phyloP scores from a whole-genome alignment of 2,888 invertebrate genomes.

The Cordilura impudica region DNA sequence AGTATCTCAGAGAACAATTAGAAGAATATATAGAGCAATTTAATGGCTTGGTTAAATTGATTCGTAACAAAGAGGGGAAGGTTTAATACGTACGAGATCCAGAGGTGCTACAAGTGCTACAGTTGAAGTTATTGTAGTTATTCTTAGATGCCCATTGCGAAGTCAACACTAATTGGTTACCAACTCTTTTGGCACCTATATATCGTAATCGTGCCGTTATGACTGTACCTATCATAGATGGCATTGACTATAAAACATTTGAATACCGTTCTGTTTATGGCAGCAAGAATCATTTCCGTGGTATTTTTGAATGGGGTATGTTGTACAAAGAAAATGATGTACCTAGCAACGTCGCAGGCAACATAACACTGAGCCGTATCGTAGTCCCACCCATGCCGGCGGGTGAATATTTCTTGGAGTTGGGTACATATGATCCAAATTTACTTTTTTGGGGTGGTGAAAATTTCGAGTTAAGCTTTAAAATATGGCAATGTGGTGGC shows the following conservation, averaged over 20 bases:
- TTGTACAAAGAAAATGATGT: constrained; percentile 98
- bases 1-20: constrained; percentile 88
- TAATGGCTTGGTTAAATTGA: constrained; percentile 92
- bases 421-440: constrained; percentile 98
- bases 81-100: constrained; percentile 94
- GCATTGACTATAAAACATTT: constrained; percentile 96
- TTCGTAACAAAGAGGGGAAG: constrained; percentile 94
- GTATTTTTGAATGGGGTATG: constrained; percentile 99
- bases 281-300: constrained; percentile 91
- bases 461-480: constrained; percentile 96
- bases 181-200: constrained; percentile 96
- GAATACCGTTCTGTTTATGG: constrained; percentile 96
- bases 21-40: constrained; percentile 92
- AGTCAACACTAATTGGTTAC: constrained; percentile 97
- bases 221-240: constrained; percentile 99
- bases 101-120: constrained; percentile 93
- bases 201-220: constrained; percentile 92
- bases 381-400: constrained; percentile 99
- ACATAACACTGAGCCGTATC: constrained; percentile 95
- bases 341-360: constrained; percentile 85
- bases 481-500: constrained; percentile 99
- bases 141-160: constrained; percentile 99
- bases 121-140: constrained; percentile 95
- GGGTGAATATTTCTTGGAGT: constrained; percentile 96
- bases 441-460: constrained; percentile 98